Evolutionary conservation across 2,113 vertebrate species (phyloP), one percentile per base, ranked within the genome.

Genomic region (Tricholaema leucomelas): DNA sequence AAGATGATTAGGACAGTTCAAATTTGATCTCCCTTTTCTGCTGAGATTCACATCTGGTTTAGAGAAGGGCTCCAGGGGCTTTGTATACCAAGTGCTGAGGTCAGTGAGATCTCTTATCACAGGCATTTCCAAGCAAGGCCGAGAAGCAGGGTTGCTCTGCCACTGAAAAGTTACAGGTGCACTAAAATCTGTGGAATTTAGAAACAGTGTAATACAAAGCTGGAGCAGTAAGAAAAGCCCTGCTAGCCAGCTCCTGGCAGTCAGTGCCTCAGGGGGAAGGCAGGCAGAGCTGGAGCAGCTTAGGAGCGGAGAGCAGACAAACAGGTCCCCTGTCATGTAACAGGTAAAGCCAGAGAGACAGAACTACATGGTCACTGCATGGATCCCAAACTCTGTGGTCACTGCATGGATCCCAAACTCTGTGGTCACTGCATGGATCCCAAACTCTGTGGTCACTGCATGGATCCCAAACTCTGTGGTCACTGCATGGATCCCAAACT

Each of bases 221-320:
- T 92, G 85, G 77, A 85, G 65, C 35, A 82, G 85, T 79, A 93
- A 91, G 74, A 88, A 95, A 92, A 88, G 40, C 50, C 65, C 91
- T 88, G 66, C 85, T 86, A 70, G 87, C 71, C 86, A 91, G 17
- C 71, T 74, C 4, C n/a, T 87, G 88, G 85, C 91, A 95, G 93
- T 90, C 72, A 83, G 69, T 2, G 85, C 94, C 93, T 91, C 83
- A 74, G 23, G 35, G 35, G 48, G 36, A 94, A 87, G 64, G 71
- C 84, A 92, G 50, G 60, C 48, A 73, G 77, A 73, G 75, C 70
- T 87, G 86, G 76, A 81, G 74, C 92, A 94, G 88, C 85, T 92
- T 92, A 81, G n/a, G 60, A 91, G 65, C 65, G 67, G 85, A 92
- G 79, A 92, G 81, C 81, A 94, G 85, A 72, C 77, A 76, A 81